Conservation (phyloP, 2,113 vertebrate species). For the Apodemus sylvaticus region DNA sequence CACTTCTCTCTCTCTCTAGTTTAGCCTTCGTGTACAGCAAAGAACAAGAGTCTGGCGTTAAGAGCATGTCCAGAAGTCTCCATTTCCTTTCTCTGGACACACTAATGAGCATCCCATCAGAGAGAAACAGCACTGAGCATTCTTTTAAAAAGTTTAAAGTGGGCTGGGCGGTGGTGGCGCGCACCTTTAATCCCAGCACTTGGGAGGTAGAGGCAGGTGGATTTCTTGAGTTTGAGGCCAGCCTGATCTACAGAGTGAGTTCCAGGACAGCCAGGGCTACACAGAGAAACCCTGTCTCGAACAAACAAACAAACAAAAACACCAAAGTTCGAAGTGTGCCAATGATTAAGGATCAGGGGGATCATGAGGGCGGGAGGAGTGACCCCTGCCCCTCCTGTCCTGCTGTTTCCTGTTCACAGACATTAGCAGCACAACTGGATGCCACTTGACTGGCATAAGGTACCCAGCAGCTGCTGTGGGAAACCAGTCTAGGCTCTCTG, state of each 20-base stretch:
- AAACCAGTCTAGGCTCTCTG: background rate
- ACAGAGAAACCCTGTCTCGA: no score
- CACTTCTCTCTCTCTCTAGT: fast-evolving
- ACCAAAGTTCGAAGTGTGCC: background rate
- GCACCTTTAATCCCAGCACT: no score
- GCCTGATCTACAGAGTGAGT: no score
- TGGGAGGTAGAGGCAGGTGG: no score
- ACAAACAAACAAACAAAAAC: no score
- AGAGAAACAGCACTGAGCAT: background rate
- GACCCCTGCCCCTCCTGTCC: fast-evolving
- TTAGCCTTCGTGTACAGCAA: background rate
- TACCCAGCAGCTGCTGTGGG: fast-evolving
- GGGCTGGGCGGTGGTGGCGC: no score
- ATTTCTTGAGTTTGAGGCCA: no score
- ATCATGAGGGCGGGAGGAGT: background rate
- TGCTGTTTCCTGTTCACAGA: background rate
- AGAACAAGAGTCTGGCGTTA: background rate
- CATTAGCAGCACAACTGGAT: fast-evolving
- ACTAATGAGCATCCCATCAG: background rate
- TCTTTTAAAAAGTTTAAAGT: background rate
- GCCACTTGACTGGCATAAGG: background rate
- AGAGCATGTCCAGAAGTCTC: background rate
- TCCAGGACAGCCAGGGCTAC: no score
- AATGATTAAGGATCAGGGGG: background rate
- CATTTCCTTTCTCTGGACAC: background rate